phyloP scores from a whole-genome alignment of 2,113 vertebrate species.

The Rhinolophus ferrumequinum region DNA sequence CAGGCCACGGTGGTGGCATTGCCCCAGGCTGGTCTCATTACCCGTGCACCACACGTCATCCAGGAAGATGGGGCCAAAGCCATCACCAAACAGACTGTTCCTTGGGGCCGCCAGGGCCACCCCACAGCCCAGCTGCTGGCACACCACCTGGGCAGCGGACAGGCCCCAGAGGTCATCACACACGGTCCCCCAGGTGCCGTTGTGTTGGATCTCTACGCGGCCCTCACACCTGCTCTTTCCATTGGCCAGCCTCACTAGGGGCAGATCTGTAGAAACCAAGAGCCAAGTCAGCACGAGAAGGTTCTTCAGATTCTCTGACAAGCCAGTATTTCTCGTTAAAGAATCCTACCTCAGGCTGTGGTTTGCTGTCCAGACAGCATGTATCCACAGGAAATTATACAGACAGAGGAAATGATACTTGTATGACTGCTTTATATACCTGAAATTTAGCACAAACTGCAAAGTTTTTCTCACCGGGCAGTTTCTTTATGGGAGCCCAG shows the following conservation, averaged over 20 bases:
- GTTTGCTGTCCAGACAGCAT: background rate
- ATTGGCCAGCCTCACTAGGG: background rate
- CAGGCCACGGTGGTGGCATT: background rate
- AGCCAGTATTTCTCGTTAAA: background rate
- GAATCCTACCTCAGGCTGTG: background rate
- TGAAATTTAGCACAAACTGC: background rate
- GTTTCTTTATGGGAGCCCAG: background rate
- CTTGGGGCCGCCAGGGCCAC: background rate
- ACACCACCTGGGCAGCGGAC: background rate
- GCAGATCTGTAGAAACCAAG: constrained; percentile 28
- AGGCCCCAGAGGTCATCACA: constrained; percentile 5
- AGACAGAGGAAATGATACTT: background rate
- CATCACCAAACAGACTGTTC: background rate
- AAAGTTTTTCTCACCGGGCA: rapidly evolving
- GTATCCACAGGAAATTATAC: rapidly evolving
- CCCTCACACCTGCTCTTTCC: background rate
- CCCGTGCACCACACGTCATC: background rate
- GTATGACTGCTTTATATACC: background rate
- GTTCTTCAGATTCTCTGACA: background rate
- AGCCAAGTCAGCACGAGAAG: rapidly evolving
- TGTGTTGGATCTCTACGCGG: background rate
- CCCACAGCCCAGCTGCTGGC: constrained; percentile 58
- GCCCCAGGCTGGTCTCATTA: background rate
- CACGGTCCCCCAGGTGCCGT: background rate
- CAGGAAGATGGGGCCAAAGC: constrained; percentile 50